Conservation (phyloP, 64 coral and sea anemone species). For the Pachyseris speciosa region DNA sequence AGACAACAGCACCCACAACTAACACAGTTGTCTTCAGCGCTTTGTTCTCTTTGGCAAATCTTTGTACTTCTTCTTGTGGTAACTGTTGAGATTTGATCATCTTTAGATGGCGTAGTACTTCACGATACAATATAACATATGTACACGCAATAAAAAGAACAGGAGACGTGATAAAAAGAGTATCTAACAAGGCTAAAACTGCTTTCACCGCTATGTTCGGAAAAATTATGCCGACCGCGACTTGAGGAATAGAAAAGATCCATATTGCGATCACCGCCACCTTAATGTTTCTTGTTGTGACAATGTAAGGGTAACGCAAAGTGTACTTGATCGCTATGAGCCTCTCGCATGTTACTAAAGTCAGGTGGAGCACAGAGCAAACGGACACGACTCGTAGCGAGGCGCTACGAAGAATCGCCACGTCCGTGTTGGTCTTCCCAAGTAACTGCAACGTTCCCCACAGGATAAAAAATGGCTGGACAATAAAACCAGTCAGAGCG, state of each 20-base stretch:
- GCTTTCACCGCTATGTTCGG: background rate
- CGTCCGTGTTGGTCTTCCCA: background rate
- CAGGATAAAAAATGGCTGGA: background rate
- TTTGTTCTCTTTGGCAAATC: background rate
- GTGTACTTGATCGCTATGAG: background rate
- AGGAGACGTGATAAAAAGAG: background rate
- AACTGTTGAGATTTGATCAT: background rate
- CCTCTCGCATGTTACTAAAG: background rate
- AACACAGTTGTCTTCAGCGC: background rate
- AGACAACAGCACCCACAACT: background rate
- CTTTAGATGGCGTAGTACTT: background rate
- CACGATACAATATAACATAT: background rate
- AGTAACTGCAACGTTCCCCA: background rate
- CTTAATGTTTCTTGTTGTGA: background rate
- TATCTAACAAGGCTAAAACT: background rate
- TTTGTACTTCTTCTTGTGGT: background rate
- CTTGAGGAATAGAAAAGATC: background rate
- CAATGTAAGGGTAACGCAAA: background rate
- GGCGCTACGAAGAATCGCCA: too few relatives aligned
- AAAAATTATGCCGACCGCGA: background rate
- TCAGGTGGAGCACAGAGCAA: background rate
- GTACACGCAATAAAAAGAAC: background rate
- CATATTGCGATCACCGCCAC: background rate
- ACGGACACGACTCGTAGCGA: background rate
- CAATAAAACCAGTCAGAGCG: background rate